Evolutionary conservation across 2,113 vertebrate genomes (phyloP).

Genomic region (Myiozetetes cayanensis): DNA sequence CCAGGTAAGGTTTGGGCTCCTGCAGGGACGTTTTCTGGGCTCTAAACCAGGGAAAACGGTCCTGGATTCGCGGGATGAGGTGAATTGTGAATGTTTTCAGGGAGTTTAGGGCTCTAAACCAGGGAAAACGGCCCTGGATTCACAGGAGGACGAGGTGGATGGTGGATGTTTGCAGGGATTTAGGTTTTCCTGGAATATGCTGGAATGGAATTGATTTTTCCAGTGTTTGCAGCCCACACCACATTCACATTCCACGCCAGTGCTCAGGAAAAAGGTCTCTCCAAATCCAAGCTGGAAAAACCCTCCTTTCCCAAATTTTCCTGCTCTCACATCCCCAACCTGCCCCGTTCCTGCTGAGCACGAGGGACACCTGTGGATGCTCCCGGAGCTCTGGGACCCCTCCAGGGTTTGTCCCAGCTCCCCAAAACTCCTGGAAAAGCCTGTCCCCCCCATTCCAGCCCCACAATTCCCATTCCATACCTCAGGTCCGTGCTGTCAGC

Average conservation of each 20-base stretch:
- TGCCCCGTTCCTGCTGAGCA: background rate
- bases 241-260: background rate
- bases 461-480: background rate
- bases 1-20: background rate
- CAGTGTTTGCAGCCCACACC: background rate
- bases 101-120: background rate
- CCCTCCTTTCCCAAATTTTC: background rate
- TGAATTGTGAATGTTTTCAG: background rate
- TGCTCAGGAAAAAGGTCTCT: background rate
- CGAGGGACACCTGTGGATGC: rapidly evolving
- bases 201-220: background rate
- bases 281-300: background rate
- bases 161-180: background rate
- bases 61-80: background rate
- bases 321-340: rapidly evolving
- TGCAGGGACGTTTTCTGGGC: background rate
- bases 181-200: background rate
- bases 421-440: background rate
- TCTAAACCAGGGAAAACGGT: background rate
- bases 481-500: slow-evolving; percentile 97
- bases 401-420: background rate
- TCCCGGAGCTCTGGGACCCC: background rate
- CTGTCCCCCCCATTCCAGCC: rapidly evolving
- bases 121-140: background rate
- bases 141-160: background rate